Evolutionary conservation across 2,797 vertebrate genomes (phyloP).

Genomic region (Malurus leucopterus): DNA sequence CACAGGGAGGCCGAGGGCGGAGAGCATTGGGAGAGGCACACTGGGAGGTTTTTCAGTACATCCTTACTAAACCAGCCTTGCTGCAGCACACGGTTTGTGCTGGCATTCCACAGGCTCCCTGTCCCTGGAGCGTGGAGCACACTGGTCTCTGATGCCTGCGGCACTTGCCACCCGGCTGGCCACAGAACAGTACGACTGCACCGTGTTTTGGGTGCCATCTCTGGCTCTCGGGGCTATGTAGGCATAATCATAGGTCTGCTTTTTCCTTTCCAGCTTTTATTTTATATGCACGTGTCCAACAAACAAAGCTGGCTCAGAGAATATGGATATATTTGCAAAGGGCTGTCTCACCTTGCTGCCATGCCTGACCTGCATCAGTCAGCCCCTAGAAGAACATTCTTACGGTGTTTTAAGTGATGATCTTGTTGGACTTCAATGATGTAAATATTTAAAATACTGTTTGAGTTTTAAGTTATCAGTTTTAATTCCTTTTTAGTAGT

Average conservation of each 20-base stretch:
- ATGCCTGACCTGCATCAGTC: background rate
- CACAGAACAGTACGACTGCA: background rate
- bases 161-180: background rate
- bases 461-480: background rate
- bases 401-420: background rate
- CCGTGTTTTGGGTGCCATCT: background rate
- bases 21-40: background rate
- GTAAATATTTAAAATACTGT: constrained; percentile 16
- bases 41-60: constrained; percentile 60
- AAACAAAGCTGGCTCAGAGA: background rate
- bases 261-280: constrained; percentile 16
- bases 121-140: background rate
- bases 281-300: background rate
- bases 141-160: background rate
- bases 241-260: background rate
- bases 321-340: background rate
- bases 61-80: constrained; percentile 54
- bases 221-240: background rate
- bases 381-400: constrained; percentile 12
- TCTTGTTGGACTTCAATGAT: background rate
- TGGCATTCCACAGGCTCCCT: constrained; percentile 59
- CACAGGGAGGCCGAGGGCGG: background rate
- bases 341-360: background rate
- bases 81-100: constrained; percentile 25
- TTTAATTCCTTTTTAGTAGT: background rate